Evolutionary conservation across 2,113 vertebrate genomes (phyloP), one percentile per base, ranked within the genome.

Genomic region (Alaudala cheleensis): DNA sequence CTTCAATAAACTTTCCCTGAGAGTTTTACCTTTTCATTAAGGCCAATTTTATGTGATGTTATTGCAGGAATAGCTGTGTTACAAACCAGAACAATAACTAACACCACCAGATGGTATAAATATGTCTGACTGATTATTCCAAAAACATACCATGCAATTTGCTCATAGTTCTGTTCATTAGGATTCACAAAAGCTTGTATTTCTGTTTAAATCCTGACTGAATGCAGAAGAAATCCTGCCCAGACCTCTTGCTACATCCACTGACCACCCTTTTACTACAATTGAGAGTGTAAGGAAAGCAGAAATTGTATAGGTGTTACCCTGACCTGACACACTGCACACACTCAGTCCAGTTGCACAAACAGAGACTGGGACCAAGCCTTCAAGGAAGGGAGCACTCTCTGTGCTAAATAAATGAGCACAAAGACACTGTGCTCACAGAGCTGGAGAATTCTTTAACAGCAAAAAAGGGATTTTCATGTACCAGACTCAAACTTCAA

Each of bases 131-230:
- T 40, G 71, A 70, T 83, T 45, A 66, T 33, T 88, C 67, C 29
- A 79, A 70, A 86, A 69, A 2, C 17, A 65, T 13, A 66, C 81
- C 67, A 66, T 25, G 22, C 40, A 33, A 66, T 78, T 81, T 14
- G 20, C 47, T 83, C 50, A 23, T 10, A 77, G 44, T 50, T 45
- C 28, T 42, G 18, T 47, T 86, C 45, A 42, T 42, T 53, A 53
- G 8, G 28, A 61, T n/a, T 72, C 25, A 8, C 45, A 88, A 80
- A 72, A 23, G 18, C 18, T 65, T 70, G 65, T 86, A 42, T 76
- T 40, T 87, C 77, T 91, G 65, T 88, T 96, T 92, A 79, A 94
- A 90, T 64, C 39, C 61, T 88, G 58, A 57, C 82, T 87, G 49
- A 64, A 56, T 16, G 47, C n/a, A 81, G 73, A 88, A 93, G 69